phyloP scores from a whole-genome alignment of 1,140 invertebrate genomes.

The Diorhabda carinulata region DNA sequence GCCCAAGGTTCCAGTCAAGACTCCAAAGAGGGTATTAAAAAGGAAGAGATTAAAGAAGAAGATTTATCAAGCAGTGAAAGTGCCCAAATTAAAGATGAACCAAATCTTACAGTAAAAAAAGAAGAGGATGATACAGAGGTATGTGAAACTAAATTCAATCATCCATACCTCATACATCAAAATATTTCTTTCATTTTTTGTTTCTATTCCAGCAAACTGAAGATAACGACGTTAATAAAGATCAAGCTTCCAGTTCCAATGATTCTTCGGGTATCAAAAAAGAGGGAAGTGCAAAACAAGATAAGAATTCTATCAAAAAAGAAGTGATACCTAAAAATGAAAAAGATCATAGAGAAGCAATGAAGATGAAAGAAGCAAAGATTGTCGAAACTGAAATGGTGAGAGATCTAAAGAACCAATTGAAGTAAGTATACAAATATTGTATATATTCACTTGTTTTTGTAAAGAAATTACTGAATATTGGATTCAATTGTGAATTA shows the following conservation, averaged over 20 bases:
- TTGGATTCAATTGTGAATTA: no score
- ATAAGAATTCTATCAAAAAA: slow-evolving; percentile 58
- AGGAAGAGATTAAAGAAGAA: slow-evolving; percentile 61
- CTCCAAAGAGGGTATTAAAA: slow-evolving; percentile 60
- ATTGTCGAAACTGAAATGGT: slow-evolving; percentile 62
- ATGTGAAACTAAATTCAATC: slow-evolving; percentile 5
- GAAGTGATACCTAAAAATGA: slow-evolving; percentile 55
- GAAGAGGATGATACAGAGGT: slow-evolving; percentile 53
- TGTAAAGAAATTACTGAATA: no score
- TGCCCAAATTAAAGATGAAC: slow-evolving; percentile 49
- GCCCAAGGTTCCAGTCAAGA: slow-evolving; percentile 52
- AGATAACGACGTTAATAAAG: slow-evolving; percentile 36
- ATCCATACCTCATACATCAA: slow-evolving; percentile 2
- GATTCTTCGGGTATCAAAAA: slow-evolving; percentile 57
- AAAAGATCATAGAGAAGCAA: slow-evolving; percentile 56
- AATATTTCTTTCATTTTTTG: slow-evolving; percentile 5
- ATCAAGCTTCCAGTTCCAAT: slow-evolving; percentile 33
- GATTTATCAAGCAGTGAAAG: slow-evolving; percentile 42
- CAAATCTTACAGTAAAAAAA: slow-evolving; percentile 53
- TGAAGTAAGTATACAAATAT: slow-evolving; percentile 67
- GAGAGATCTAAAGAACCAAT: slow-evolving; percentile 83
- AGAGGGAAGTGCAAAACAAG: slow-evolving; percentile 57
- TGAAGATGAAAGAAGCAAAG: slow-evolving; percentile 59
- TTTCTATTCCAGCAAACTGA: slow-evolving; percentile 31
- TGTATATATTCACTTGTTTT: no score